phyloP scores from a whole-genome alignment of 1,140 invertebrate genomes.

The Acyrthosiphon pisum region DNA sequence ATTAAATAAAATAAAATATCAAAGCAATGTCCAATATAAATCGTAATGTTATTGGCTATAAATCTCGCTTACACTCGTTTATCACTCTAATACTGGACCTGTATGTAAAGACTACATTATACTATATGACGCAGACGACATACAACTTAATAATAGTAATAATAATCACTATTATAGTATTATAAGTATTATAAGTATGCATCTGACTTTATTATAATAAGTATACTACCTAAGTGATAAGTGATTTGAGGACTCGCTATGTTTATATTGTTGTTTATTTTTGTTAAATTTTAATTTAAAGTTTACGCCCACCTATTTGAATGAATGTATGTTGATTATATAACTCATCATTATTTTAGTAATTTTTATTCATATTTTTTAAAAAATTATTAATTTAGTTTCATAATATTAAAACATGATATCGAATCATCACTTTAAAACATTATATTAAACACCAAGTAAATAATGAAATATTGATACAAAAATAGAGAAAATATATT shows the following conservation, averaged over 20 bases:
- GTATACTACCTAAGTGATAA: neutral
- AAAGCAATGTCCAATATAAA: slow-evolving; percentile 47
- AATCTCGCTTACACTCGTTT: slow-evolving; percentile 45
- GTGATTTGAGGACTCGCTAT: neutral
- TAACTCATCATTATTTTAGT: no score
- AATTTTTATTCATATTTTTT: neutral
- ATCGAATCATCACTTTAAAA: neutral
- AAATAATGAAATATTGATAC: no score
- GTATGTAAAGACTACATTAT: slow-evolving; percentile 16
- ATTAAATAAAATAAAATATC: slow-evolving; percentile 35
- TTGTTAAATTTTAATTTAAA: neutral
- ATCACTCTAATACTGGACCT: neutral
- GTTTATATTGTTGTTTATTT: neutral
- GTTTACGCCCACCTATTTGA: no score
- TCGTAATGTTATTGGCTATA: slow-evolving; percentile 51
- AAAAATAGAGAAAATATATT: no score
- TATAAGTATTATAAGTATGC: neutral
- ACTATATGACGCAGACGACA: neutral
- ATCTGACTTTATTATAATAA: neutral
- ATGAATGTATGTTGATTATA: no score
- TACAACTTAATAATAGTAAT: slow-evolving; percentile 8
- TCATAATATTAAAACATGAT: neutral
- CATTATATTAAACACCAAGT: neutral
- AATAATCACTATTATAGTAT: neutral
- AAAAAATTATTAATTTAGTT: neutral